Percentiles rank a stretch among this genome's conserved stretches.
phyloP scores from a whole-genome alignment of 2,797 vertebrate genomes.

The Lindbergichthys nudifrons region DNA sequence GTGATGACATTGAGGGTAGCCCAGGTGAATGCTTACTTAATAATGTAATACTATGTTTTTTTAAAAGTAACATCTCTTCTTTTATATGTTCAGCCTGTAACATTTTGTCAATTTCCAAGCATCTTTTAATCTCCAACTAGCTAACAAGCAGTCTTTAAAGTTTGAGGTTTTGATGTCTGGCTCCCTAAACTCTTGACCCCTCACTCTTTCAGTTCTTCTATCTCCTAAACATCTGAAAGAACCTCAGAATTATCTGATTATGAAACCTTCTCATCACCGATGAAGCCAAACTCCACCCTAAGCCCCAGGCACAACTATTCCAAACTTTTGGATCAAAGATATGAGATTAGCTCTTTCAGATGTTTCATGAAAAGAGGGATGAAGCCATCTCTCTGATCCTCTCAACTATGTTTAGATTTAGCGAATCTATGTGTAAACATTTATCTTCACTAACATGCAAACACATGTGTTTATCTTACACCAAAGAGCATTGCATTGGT shows the following conservation, averaged over 20 bases:
- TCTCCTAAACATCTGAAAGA: conserved; percentile 57
- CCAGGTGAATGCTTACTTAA: neutral
- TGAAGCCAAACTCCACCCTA: conserved; percentile 55
- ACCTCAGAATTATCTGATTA: conserved; percentile 65
- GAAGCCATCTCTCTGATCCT: neutral
- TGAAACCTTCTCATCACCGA: conserved; percentile 44
- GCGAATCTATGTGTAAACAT: conserved; percentile 5
- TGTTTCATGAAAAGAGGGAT: conserved; percentile 21
- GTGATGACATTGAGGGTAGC: conserved; percentile 16
- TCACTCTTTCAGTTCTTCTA: conserved; percentile 16
- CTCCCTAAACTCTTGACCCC: conserved; percentile 40
- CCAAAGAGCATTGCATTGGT: neutral
- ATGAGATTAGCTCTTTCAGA: conserved; percentile 45
- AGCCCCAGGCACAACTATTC: conserved; percentile 31
- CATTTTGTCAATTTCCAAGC: neutral
- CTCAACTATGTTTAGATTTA: neutral
- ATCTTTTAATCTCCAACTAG: neutral
- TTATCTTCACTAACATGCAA: neutral
- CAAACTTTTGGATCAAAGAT: conserved; percentile 58
- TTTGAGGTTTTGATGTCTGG: conserved; percentile 23
- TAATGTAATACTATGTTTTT: neutral
- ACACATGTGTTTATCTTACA: neutral
- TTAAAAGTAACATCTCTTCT: neutral
- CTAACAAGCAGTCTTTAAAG: neutral
- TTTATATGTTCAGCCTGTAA: neutral